These are phyloP conservation scores for Nilaparvata lugens DNA, from an alignment of 1,140 invertebrate species.

Conservation along the genomic window DNA sequence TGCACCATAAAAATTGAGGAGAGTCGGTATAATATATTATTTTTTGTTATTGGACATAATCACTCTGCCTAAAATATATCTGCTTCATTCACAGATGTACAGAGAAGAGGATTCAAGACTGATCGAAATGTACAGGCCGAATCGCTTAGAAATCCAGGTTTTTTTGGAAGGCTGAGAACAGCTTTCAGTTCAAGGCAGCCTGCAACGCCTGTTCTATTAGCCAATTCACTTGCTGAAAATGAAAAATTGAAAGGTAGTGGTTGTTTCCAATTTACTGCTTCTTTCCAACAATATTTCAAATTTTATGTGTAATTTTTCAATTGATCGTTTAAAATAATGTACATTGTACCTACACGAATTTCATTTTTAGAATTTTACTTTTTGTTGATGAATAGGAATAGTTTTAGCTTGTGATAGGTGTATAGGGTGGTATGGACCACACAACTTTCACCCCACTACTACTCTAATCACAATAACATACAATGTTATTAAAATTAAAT, in stretches of 20 bases:
- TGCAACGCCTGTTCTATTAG: background rate
- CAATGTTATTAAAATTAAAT: too few species aligned
- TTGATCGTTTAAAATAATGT: background rate
- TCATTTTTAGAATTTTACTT: too few species aligned
- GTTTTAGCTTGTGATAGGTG: too few species aligned
- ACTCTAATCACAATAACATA: too few species aligned
- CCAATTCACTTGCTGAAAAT: background rate
- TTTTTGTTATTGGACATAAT: too few species aligned
- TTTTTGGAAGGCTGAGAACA: constrained; percentile 16
- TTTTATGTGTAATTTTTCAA: background rate
- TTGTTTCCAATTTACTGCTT: background rate
- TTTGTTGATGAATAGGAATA: too few species aligned
- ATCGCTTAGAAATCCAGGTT: constrained; percentile 13
- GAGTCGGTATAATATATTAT: background rate
- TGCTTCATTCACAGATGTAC: constrained; percentile 14
- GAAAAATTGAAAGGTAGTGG: constrained; percentile 1
- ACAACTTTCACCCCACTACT: too few species aligned
- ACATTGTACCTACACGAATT: background rate
- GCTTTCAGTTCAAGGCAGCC: constrained; percentile 16
- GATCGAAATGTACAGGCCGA: constrained; percentile 22
- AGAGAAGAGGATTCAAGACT: constrained; percentile 23
- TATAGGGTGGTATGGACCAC: too few species aligned
- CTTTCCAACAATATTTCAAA: background rate
- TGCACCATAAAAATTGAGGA: background rate
- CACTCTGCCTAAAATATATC: too few species aligned